Conservation (phyloP, 1,140 invertebrate species). For the Pararge aegeria region DNA sequence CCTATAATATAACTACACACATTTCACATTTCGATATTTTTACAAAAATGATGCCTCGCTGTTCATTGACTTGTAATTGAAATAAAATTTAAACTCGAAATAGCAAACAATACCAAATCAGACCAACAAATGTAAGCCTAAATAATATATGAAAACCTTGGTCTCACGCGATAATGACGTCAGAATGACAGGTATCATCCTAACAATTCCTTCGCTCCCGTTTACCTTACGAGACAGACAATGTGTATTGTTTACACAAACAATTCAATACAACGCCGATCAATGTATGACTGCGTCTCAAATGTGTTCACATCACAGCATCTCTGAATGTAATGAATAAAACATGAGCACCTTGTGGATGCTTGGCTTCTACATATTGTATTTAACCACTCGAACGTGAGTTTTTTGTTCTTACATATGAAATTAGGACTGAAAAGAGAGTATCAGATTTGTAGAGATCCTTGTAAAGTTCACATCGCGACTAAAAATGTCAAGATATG, state of each 20-base stretch:
- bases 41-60: not conserved
- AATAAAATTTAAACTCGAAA: not conserved
- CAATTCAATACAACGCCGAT: slow-evolving; percentile 51
- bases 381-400: slow-evolving; percentile 30
- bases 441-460: not conserved
- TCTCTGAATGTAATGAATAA: slow-evolving; percentile 67
- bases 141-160: slow-evolving; percentile 20
- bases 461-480: too few relatives aligned
- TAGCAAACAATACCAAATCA: not conserved
- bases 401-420: slow-evolving; percentile 4
- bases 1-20: not conserved
- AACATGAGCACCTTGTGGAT: slow-evolving; percentile 58
- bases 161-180: slow-evolving; percentile 26
- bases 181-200: slow-evolving; percentile 35
- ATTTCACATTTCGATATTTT: not conserved
- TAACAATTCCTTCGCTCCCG: slow-evolving; percentile 31
- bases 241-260: slow-evolving; percentile 53
- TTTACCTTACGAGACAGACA: slow-evolving; percentile 39
- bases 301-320: slow-evolving; percentile 44
- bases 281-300: slow-evolving; percentile 51
- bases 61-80: not conserved
- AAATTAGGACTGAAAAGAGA: not conserved
- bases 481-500: too few relatives aligned
- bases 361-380: slow-evolving; percentile 44
- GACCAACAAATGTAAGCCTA: slow-evolving; percentile 14